Percentiles rank a stretch among this genome's conserved stretches.
Conservation (phyloP, 37 sponge, comb jelly and placozoan genomes). For the Chondrilla cf. caribensis region DNA sequence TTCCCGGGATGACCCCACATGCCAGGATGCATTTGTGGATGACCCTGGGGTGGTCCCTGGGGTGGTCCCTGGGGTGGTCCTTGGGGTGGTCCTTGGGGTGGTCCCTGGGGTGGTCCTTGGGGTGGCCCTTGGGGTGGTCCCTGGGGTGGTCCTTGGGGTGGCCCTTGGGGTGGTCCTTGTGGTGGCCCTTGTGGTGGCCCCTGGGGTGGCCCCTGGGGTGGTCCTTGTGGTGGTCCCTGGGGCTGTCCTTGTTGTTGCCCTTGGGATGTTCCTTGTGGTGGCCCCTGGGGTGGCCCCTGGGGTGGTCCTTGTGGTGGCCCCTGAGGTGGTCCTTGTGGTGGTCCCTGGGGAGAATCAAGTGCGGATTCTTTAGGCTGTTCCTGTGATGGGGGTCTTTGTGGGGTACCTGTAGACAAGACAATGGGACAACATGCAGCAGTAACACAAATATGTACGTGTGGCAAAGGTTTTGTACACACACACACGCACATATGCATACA, state of each 20-base stretch:
- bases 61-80: slow-evolving; percentile 2
- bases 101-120: neutral
- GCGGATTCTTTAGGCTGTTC: neutral
- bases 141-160: neutral
- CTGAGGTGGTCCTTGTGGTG: neutral
- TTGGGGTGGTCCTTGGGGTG: slow-evolving; percentile 15
- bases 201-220: neutral
- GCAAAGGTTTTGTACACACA: too few relatives aligned
- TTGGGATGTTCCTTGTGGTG: slow-evolving; percentile 12
- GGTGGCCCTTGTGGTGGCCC: neutral
- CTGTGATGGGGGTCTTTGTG: neutral
- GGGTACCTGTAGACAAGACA: neutral
- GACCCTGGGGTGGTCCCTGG: neutral
- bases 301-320: neutral
- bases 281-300: neutral
- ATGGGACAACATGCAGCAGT: neutral
- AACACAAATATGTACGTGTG: neutral
- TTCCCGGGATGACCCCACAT: neutral
- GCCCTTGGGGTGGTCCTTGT: slow-evolving; percentile 1
- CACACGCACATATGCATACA: neutral
- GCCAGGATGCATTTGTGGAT: neutral
- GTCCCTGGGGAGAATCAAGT: neutral
- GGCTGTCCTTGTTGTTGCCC: neutral
- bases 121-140: slow-evolving; percentile 10
- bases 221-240: neutral